phyloP scores from a whole-genome alignment of 1,140 invertebrate genomes.

The Macrotrachela quadricornifera region DNA sequence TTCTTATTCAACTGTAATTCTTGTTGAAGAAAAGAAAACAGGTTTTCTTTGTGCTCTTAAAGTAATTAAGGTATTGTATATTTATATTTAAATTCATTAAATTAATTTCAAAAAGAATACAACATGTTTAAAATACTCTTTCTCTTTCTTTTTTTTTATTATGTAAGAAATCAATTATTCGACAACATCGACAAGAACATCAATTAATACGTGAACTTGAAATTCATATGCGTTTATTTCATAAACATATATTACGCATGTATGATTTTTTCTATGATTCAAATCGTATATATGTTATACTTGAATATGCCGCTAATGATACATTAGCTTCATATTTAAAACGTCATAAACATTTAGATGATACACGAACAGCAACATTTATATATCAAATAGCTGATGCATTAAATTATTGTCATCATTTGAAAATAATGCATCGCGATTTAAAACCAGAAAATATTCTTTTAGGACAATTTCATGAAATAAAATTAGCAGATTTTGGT shows the following conservation, averaged over 20 bases:
- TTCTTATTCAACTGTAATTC: no score
- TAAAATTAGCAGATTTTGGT: conserved; percentile 91
- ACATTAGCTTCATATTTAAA: conserved; percentile 50
- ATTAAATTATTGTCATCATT: conserved; percentile 72
- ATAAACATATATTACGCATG: conserved; percentile 68
- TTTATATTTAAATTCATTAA: no score
- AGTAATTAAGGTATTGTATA: no score
- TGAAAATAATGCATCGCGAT: conserved; percentile 72
- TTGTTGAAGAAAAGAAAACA: no score
- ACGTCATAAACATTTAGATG: conserved; percentile 35
- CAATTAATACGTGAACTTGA: conserved; percentile 77
- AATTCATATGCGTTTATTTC: conserved; percentile 62
- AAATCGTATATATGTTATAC: conserved; percentile 60
- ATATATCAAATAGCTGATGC: conserved; percentile 66
- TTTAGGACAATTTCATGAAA: conserved; percentile 53
- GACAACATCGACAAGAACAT: conserved; percentile 65
- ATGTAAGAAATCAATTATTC: conserved; percentile 29
- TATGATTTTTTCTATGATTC: conserved; percentile 77
- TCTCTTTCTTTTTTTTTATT: no score
- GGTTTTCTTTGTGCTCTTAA: no score
- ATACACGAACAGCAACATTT: conserved; percentile 36
- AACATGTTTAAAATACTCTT: no score
- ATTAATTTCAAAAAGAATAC: no score
- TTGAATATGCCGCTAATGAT: conserved; percentile 72
- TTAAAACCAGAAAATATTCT: conserved; percentile 87